Evolutionary conservation across 2,113 vertebrate species (phyloP), one percentile per base, ranked within the genome.

Genomic region (Indicator indicator): DNA sequence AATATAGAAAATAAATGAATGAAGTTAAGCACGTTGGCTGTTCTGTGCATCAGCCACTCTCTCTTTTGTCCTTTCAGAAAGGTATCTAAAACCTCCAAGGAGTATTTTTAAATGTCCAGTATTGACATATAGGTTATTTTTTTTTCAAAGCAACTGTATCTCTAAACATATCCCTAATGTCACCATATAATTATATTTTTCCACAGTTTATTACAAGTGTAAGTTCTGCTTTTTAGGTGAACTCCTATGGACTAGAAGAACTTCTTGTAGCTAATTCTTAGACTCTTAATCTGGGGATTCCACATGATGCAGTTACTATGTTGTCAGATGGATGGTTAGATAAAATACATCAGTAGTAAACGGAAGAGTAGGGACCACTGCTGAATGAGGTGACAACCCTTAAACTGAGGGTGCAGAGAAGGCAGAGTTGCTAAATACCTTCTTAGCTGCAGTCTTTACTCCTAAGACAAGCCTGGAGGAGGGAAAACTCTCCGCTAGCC

Each of bases 281-380:
- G 42, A 44, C 42, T 44, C 42, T 74, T 46, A 17, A 40, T 52
- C 11, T 71, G 21, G 2, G 5, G 16, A 3, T 75, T 65, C 3
- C 6, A 16, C 2, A 9, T 21, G 14, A 20, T 4, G 1, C 2
- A 73, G 32, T 5, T 52, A 26, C 48, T 55, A 6, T 28, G 4
- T 2, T 69, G 9, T 60, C 27, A 58, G 27, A 52, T 3, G 44
- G 36, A 26, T n/a, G 14, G 30, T 4, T 21, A 12, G 9, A 44
- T n/a, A 18, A 68, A 44, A 44, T 16, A 44, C 6, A 44, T 44
- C 42, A 44, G 42, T 44, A 44, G 15, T 44, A 44, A 44, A 44
- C 6, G 15, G 42, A 44, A 44, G 14, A 44, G 16, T 44, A 16
- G 42, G 42, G 42, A 5, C 42, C 42, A 16, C 42, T 44, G 42